Evolutionary conservation across 2,888 invertebrate species (phyloP).

Genomic region (Saturnia japonica): DNA sequence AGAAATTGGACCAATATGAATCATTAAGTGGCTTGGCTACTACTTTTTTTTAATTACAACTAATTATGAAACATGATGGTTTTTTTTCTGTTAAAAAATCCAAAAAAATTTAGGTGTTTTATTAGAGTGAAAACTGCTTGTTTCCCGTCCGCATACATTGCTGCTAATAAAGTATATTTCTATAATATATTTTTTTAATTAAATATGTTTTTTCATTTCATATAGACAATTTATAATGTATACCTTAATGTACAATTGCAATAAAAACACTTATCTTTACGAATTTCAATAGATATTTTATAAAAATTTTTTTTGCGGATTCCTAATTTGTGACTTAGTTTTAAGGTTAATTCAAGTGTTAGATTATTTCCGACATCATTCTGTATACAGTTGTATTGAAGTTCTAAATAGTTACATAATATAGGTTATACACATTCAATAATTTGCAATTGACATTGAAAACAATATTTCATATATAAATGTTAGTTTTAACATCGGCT

Average conservation of each 20-base stretch:
- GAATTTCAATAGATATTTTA: conserved; percentile 21
- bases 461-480: conserved; percentile 30
- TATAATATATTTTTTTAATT: neutral
- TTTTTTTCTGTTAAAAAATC: neutral
- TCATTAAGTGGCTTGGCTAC: conserved; percentile 25
- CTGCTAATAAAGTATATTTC: conserved; percentile 19
- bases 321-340: conserved; percentile 76
- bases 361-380: conserved; percentile 27
- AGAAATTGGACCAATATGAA: conserved; percentile 62
- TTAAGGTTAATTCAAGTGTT: conserved; percentile 62
- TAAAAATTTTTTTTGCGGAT: conserved; percentile 72
- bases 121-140: conserved; percentile 14
- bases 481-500: conserved; percentile 40
- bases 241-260: conserved; percentile 6
- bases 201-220: neutral
- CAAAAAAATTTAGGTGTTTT: neutral
- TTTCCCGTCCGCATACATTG: conserved; percentile 55
- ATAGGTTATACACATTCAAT: conserved; percentile 52
- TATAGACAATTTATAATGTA: neutral
- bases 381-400: conserved; percentile 41
- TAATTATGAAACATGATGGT: neutral
- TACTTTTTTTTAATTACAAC: neutral
- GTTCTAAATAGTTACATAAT: conserved; percentile 47
- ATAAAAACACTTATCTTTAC: conserved; percentile 16
- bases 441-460: conserved; percentile 37